A percentile compares a stretch with the other conserved stretches of the same genome.
Conservation (phyloP, 2,888 invertebrate species). For the Electrophaes corylata region DNA sequence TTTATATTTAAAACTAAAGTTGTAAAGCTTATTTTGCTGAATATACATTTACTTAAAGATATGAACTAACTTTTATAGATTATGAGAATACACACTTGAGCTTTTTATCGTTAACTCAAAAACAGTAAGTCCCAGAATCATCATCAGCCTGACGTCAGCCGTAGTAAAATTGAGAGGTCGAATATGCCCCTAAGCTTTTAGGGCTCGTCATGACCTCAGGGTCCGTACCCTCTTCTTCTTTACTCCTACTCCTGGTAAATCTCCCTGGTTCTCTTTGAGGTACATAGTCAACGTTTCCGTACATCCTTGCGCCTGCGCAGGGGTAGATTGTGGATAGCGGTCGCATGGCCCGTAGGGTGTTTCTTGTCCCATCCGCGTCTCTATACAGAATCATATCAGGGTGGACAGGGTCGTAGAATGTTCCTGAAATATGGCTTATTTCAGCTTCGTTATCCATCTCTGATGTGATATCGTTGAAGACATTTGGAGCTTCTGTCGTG, state of each 20-base stretch:
- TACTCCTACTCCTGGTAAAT: constrained; percentile 61
- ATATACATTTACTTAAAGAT: background rate
- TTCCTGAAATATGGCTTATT: constrained; percentile 76
- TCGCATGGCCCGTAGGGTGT: constrained; percentile 73
- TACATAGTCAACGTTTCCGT: constrained; percentile 70
- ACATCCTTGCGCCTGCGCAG: constrained; percentile 71
- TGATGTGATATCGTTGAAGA: constrained; percentile 72
- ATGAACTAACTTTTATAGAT: background rate
- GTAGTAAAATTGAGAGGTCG: constrained; percentile 71
- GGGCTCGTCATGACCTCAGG: constrained; percentile 69
- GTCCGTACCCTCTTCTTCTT: constrained; percentile 50
- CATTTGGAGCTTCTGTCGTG: constrained; percentile 73
- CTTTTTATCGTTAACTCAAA: constrained; percentile 6
- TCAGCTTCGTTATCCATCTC: constrained; percentile 77
- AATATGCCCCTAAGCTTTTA: constrained; percentile 71
- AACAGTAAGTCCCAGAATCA: constrained; percentile 38
- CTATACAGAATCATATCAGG: constrained; percentile 79
- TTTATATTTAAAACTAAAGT: background rate
- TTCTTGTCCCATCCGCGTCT: constrained; percentile 66
- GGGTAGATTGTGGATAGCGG: constrained; percentile 77
- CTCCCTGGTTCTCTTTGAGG: constrained; percentile 59
- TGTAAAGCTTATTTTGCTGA: background rate
- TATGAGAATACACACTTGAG: constrained; percentile 13
- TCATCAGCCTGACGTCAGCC: constrained; percentile 61
- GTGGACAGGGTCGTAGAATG: constrained; percentile 75